Conservation (phyloP, 2,113 vertebrate genomes). For the Ploceus nigricollis region DNA sequence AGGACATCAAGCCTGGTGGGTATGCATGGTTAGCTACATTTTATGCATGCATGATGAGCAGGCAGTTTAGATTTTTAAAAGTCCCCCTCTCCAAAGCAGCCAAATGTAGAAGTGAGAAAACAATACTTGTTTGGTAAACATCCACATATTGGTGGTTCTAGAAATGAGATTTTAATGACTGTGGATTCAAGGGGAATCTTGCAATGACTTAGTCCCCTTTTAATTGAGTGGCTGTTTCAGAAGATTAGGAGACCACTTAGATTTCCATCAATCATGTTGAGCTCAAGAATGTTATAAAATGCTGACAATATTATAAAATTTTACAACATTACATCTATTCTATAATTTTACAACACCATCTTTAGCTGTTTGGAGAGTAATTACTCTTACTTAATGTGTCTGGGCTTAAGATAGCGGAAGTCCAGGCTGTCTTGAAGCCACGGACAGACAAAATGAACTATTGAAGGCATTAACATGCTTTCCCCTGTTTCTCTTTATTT, state of each 20-base stretch:
- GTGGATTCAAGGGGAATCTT: background rate
- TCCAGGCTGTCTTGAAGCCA: background rate
- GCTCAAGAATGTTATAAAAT: background rate
- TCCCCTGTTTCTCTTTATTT: background rate
- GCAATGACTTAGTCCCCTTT: background rate
- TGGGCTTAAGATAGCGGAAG: background rate
- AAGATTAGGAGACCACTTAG: background rate
- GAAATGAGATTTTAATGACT: background rate
- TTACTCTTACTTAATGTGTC: background rate
- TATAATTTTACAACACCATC: background rate
- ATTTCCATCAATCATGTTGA: background rate
- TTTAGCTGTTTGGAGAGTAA: background rate
- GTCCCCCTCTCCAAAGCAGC: background rate
- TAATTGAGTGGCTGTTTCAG: background rate
- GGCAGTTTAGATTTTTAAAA: background rate
- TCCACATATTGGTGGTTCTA: background rate
- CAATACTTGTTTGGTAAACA: background rate
- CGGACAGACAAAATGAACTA: background rate
- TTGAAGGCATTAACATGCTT: background rate
- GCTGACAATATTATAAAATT: background rate
- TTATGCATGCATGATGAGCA: background rate
- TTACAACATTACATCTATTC: too few relatives aligned
- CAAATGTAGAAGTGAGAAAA: background rate
- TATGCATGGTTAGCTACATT: slow-evolving; percentile 64
- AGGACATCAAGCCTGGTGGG: slow-evolving; percentile 86